phyloP scores from a whole-genome alignment of 2,888 invertebrate genomes.

The Cryptus armator region DNA sequence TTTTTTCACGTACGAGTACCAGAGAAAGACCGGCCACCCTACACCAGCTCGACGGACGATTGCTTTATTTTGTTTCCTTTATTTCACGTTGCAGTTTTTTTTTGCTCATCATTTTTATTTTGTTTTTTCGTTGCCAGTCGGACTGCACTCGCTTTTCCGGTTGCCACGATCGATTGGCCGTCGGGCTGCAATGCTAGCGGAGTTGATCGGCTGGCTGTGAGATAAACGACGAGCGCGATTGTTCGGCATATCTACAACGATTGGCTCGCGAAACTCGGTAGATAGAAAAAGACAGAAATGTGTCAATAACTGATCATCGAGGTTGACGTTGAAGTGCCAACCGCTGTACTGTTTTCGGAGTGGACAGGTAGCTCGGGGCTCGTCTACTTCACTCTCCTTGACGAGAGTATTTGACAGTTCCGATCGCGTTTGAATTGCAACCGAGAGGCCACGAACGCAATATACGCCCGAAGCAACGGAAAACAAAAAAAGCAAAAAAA shows the following conservation, averaged over 20 bases:
- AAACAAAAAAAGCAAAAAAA: background rate
- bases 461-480: background rate
- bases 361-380: background rate
- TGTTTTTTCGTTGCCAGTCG: background rate
- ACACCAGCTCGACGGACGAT: conserved; percentile 34
- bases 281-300: background rate
- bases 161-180: conserved; percentile 47
- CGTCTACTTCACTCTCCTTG: background rate
- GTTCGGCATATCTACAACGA: background rate
- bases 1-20: conserved; percentile 27
- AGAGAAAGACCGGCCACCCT: conserved; percentile 2
- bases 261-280: background rate
- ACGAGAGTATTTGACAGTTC: conserved; percentile 32
- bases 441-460: background rate
- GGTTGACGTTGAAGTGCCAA: background rate
- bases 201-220: background rate
- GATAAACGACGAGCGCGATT: background rate
- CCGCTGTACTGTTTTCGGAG: background rate
- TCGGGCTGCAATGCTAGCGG: background rate
- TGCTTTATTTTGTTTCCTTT: conserved; percentile 52
- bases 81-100: conserved; percentile 36
- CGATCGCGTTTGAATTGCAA: conserved; percentile 34
- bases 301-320: background rate
- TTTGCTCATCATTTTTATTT: conserved; percentile 26
- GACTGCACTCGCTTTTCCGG: conserved; percentile 35